Percentiles rank a stretch among this genome's conserved stretches.
Evolutionary conservation across 2,888 invertebrate genomes (phyloP).

Genomic region (Rhagophthalmus giganteus): DNA sequence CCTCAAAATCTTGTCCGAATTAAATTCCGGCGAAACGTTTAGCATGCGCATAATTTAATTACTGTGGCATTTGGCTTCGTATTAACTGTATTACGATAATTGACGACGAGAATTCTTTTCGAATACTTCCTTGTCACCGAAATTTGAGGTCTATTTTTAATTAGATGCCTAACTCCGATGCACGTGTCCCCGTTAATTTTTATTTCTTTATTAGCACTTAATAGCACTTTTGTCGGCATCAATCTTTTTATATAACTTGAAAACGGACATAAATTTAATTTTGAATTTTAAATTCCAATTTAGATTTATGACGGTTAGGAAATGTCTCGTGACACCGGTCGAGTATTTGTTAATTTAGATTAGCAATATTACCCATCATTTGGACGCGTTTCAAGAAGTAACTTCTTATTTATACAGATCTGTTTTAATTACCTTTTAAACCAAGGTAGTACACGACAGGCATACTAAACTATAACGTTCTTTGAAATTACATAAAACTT

Average conservation of each 20-base stretch:
- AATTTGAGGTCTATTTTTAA: too few species aligned
- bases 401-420: conserved; percentile 24
- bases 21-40: too few species aligned
- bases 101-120: too few species aligned
- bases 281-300: conserved; percentile 12
- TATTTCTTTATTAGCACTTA: too few species aligned
- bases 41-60: too few species aligned
- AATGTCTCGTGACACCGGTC: conserved; percentile 22
- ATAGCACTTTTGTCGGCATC: too few species aligned
- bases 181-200: too few species aligned
- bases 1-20: too few species aligned
- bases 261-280: background rate
- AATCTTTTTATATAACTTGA: background rate
- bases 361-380: conserved; percentile 26
- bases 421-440: conserved; percentile 14
- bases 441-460: background rate
- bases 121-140: too few species aligned
- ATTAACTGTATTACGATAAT: too few species aligned
- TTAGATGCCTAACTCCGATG: background rate
- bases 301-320: conserved; percentile 13
- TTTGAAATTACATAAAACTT: too few species aligned
- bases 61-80: too few species aligned
- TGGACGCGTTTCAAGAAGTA: conserved; percentile 27
- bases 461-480: background rate
- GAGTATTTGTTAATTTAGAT: conserved; percentile 27